Conservation (phyloP, 2,797 vertebrate species). For the Taeniopygia guttata region DNA sequence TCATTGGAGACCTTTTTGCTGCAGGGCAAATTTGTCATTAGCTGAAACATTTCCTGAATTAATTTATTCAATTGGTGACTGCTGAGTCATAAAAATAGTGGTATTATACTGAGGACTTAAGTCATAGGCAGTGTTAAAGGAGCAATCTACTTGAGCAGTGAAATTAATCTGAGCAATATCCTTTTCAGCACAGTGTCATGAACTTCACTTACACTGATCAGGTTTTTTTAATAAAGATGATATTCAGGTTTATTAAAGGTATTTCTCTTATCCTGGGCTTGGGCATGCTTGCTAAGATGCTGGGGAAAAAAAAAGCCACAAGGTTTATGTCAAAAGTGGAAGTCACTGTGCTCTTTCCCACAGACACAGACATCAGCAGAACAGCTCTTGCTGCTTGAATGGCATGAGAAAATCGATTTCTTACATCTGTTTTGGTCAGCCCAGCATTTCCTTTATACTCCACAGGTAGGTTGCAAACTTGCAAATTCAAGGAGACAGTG, state of each 20-base stretch:
- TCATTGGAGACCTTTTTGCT: neutral
- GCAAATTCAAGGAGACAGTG: conserved; percentile 12
- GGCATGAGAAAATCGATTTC: neutral
- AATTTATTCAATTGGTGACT: neutral
- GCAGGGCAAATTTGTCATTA: neutral
- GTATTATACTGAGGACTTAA: neutral
- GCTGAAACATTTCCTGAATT: neutral
- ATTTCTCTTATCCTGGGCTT: neutral
- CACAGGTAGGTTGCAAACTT: conserved; percentile 1
- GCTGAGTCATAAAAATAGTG: neutral
- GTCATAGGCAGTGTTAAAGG: neutral
- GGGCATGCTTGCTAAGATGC: neutral
- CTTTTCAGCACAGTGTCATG: neutral
- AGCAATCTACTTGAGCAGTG: neutral
- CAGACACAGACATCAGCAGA: neutral
- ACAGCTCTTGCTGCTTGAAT: neutral
- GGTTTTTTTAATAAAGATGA: neutral
- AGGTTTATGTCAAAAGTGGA: neutral
- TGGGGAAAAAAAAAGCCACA: neutral
- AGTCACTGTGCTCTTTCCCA: neutral
- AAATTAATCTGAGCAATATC: neutral
- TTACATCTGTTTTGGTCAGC: neutral
- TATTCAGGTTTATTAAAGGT: neutral
- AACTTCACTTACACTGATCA: neutral
- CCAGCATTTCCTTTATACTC: neutral